Base-by-base conservation (phyloP, 2,113 vertebrate species). In the Tupaia chinensis region DNA sequence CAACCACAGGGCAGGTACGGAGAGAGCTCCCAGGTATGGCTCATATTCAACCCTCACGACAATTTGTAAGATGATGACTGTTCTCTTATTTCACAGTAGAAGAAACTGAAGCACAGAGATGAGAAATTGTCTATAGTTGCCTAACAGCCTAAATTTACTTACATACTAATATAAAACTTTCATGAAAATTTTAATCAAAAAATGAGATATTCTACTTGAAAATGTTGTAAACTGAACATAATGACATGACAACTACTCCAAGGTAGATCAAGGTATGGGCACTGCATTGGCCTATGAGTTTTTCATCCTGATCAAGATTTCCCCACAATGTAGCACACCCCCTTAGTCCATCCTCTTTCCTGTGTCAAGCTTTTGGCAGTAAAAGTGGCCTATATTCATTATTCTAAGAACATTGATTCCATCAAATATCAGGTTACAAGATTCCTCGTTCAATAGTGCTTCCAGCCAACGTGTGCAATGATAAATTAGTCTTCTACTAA, bases 291-390 rank as follows among this genome's bases (percentile, higher is more conserved):
- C 20, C 66, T 25, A 13, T 5, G 17, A 23, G 66, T 27, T 32
- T 56, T 44, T 81, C 20, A 74, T 7, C 32, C 2, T 44, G 15
- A 66, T 74, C 11, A 0, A 0, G 19, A 15, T 58, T 56, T 34
- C 53, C 80, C 58, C 25, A 66, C 20, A 9, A 13, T 6, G 14
- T 0, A 4, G 5, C 3, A 0, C 1, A 11, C 14, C 53, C 11
- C 8, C 27, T 77, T 27, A 69, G 27, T n/a, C 77, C 0, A 0
- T 1, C 1, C 1, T 70, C 23, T 34, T 9, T 6, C 44, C 69
- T 80, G 66, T 54, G 72, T 70, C 56, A 66, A 29, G 53, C 58
- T 77, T 70, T 68, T 76, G 56, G 5, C 72, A 56, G 22, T 34
- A 29, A 68, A 88, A 87, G 3, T 29, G 15, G 5, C 69, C 17